phyloP scores from a whole-genome alignment of 1,140 invertebrate genomes.

The Lepidurus couesii region DNA sequence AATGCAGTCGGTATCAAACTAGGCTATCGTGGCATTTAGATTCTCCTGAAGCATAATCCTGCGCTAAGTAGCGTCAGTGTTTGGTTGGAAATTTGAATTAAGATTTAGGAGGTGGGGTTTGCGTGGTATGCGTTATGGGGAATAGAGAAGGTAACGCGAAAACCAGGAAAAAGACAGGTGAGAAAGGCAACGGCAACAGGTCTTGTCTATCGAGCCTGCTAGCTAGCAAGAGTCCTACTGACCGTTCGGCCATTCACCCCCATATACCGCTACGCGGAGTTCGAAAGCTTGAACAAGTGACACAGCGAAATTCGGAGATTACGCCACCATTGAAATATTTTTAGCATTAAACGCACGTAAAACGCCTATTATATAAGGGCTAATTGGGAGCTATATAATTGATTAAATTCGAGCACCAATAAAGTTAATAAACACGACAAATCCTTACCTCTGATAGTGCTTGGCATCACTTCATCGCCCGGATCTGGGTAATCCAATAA shows the following conservation, averaged over 20 bases:
- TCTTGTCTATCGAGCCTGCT: conserved; percentile 6
- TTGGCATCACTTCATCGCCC: conserved; percentile 18
- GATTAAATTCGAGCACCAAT: too few species aligned
- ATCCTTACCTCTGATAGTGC: not conserved
- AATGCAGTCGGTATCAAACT: too few species aligned
- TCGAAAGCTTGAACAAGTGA: not conserved
- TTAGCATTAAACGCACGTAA: too few species aligned
- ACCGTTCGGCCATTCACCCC: conserved; percentile 12
- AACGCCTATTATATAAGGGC: too few species aligned
- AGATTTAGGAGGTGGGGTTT: too few species aligned
- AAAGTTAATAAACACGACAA: not conserved
- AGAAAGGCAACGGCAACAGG: conserved; percentile 13
- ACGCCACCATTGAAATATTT: too few species aligned
- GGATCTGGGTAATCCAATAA: conserved; percentile 5
- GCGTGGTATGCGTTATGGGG: too few species aligned
- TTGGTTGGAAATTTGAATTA: too few species aligned
- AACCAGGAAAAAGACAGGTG: not conserved
- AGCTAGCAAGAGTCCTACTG: conserved; percentile 21
- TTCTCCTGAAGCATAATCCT: too few species aligned
- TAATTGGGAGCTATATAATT: too few species aligned
- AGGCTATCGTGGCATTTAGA: too few species aligned
- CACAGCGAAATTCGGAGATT: not conserved
- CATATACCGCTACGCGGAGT: conserved; percentile 13
- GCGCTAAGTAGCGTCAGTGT: too few species aligned
- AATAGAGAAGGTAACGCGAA: not conserved